Percentiles rank a stretch among this genome's conserved stretches.
Conservation (phyloP, 2,113 vertebrate species). For the Cyprinus carpio region DNA sequence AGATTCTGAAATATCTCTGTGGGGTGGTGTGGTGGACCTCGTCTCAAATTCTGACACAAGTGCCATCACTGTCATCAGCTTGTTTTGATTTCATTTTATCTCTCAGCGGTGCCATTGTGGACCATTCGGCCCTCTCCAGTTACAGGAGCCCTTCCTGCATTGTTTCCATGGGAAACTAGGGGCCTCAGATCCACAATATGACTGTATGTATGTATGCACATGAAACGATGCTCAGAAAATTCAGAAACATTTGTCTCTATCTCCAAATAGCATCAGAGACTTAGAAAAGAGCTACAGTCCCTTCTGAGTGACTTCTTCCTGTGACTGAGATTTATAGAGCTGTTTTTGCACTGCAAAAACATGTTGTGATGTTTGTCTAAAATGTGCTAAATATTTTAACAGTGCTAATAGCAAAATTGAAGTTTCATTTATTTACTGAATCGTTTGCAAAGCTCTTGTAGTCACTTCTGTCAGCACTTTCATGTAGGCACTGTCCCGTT, state of each 20-base stretch:
- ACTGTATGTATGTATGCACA: background rate
- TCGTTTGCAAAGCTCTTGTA: slow-evolving; percentile 47
- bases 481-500: background rate
- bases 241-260: too few relatives aligned
- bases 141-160: slow-evolving; percentile 66
- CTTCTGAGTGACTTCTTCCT: background rate
- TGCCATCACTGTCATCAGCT: slow-evolving; percentile 79
- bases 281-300: background rate
- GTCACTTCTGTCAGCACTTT: slow-evolving; percentile 5
- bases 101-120: slow-evolving; percentile 70
- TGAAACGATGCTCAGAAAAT: too few relatives aligned
- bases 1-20: slow-evolving; percentile 43
- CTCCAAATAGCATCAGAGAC: too few relatives aligned
- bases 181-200: slow-evolving; percentile 35
- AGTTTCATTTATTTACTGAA: slow-evolving; percentile 67
- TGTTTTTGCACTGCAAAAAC: too few relatives aligned
- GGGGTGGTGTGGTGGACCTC: slow-evolving; percentile 58
- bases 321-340: background rate
- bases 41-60: slow-evolving; percentile 73
- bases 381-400: too few relatives aligned
- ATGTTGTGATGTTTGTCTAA: too few relatives aligned
- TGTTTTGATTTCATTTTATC: slow-evolving; percentile 80
- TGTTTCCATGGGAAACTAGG: slow-evolving; percentile 78
- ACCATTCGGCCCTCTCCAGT: slow-evolving; percentile 70
- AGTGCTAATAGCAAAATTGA: too few relatives aligned